Conservation (phyloP, 2,797 vertebrate species). For the Peromyscus eremicus region DNA sequence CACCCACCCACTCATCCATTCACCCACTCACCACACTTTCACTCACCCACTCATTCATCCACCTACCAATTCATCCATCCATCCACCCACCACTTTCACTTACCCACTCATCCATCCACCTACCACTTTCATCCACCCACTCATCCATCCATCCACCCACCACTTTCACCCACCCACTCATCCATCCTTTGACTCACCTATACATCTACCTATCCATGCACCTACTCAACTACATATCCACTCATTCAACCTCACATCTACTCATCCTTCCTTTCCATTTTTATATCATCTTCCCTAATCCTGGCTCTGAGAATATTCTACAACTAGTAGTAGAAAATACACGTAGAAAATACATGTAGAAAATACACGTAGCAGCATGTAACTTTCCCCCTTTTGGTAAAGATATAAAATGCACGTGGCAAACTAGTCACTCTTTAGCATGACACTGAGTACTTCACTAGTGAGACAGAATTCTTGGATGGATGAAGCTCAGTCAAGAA, state of each 20-base stretch:
- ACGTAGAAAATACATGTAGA: not conserved
- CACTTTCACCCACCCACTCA: too few species aligned
- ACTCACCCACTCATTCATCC: too few species aligned
- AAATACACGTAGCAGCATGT: not conserved
- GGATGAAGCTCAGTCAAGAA: not conserved
- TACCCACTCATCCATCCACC: not conserved
- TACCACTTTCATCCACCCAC: too few species aligned
- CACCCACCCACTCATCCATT: not conserved
- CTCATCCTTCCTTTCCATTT: not conserved
- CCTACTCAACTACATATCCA: too few species aligned
- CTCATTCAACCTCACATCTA: not conserved
- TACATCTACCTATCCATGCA: too few species aligned
- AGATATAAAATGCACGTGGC: not conserved
- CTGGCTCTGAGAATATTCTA: not conserved
- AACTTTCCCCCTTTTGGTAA: not conserved
- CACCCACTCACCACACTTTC: not conserved
- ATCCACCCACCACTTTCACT: not conserved
- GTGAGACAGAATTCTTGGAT: not conserved
- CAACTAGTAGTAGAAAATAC: not conserved
- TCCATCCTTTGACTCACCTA: too few species aligned
- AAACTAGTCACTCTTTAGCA: constrained; percentile 23
- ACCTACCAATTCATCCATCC: not conserved
- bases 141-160: too few species aligned
- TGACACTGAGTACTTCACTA: not conserved
- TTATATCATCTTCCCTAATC: not conserved